Base-by-base conservation (phyloP, 2,113 vertebrate genomes). In the Leucoraja erinaceus region DNA sequence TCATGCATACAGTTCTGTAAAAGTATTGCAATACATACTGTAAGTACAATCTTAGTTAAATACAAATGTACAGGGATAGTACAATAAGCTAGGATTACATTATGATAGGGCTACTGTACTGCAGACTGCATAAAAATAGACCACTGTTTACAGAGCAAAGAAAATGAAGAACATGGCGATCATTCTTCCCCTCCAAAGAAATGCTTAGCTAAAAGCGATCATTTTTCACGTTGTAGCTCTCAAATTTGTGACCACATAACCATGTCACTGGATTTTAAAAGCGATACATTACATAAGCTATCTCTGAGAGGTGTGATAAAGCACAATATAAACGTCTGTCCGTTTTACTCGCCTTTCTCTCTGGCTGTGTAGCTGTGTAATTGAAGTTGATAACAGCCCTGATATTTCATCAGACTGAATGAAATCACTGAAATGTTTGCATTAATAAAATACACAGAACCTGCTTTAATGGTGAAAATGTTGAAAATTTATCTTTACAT, bases 341-440 rank as follows among this genome's bases (percentile, higher is more conserved):
- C 59, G 28, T 83, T 56, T 61, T n/a, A 56, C 81, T 59, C 61
- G 28, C 81, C 81, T 84, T 61, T 84, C 81, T 61, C 0, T 84
- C 54, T 14, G 81, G 54, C 56, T 84, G 81, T 84, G 81, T 84
- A 84, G 54, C 81, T 84, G 54, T n/a, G 12, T 84, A 84, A 84
- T 61, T 28, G 56, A 84, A 84, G 81, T 61, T 61, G 81, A 84
- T 84, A 61, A 61, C n/a, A 61, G 11, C 54, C 81, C 54, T 61
- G 59, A 84, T 84, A 84, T n/a, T 86, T 86, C 83, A 63, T 63
- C 59, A 28, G 25, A 25, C 56, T 86, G 56, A 86, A 61, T 61
- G 56, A 86, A 86, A 31, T 86, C 12, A 28, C 28, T 61, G 56
- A 61, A n/a, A 5, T 63, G 83, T n/a, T 86, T 86, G 56, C 83